Conservation (phyloP, 2,888 invertebrate genomes). For the Junonia oenone region DNA sequence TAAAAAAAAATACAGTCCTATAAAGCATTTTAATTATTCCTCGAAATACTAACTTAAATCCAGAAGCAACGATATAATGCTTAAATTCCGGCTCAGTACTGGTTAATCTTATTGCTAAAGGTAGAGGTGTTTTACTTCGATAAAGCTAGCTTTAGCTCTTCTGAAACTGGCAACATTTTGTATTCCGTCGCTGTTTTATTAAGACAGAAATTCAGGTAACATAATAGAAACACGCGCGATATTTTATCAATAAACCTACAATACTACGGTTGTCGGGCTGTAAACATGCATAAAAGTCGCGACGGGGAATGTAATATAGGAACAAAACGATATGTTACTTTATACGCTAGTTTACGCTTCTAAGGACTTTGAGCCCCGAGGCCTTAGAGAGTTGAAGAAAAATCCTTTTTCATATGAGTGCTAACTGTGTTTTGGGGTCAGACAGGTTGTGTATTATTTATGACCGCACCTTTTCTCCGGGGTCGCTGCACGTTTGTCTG, state of each 20-base stretch:
- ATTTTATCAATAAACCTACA: neutral
- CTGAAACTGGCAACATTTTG: too few species aligned
- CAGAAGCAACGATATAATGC: too few species aligned
- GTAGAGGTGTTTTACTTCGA: too few species aligned
- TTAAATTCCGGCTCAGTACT: too few species aligned
- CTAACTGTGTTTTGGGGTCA: slow-evolving; percentile 23
- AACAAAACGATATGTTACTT: neutral
- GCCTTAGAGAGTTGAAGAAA: slow-evolving; percentile 6
- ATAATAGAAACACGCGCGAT: neutral
- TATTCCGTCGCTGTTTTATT: too few species aligned
- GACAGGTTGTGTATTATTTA: slow-evolving; percentile 26
- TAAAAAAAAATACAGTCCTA: too few species aligned
- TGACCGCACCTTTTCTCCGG: slow-evolving; percentile 18
- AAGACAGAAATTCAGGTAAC: neutral
- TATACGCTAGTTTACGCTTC: neutral
- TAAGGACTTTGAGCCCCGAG: neutral
- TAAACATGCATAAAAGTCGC: neutral
- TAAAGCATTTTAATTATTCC: too few species aligned
- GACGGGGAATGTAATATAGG: neutral
- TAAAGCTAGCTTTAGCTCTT: too few species aligned
- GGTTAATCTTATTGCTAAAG: too few species aligned
- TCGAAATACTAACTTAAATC: too few species aligned
- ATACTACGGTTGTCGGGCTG: neutral
- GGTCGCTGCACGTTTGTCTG: slow-evolving; percentile 8
- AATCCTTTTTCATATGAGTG: slow-evolving; percentile 17